Evolutionary conservation across 2,113 vertebrate species (phyloP).

Genomic region (Corythornis cristatus): DNA sequence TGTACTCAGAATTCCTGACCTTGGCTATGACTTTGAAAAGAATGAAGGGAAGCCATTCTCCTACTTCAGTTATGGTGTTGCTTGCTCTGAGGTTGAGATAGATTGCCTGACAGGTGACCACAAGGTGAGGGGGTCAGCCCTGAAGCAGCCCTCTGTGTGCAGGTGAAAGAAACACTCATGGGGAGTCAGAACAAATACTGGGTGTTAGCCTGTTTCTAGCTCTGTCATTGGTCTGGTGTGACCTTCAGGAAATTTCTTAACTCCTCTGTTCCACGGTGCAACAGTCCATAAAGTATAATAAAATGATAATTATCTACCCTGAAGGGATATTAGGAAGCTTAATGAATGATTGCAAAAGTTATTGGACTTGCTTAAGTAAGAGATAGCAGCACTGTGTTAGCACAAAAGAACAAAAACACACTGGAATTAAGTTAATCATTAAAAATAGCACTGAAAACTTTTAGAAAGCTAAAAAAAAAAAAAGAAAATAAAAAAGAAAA

Average conservation of each 20-base stretch:
- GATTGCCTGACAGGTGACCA: conserved; percentile 95
- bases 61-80: conserved; percentile 90
- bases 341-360: conserved; percentile 38
- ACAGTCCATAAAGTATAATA: not conserved
- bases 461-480: not conserved
- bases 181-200: not conserved
- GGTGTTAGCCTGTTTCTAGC: not conserved
- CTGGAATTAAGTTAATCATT: conserved; percentile 3
- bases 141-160: not conserved
- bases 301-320: conserved; percentile 10
- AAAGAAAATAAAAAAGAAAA: not conserved
- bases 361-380: conserved; percentile 1
- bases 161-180: not conserved
- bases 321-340: not conserved
- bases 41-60: conserved; percentile 87
- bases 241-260: conserved; percentile 52
- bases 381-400: conserved; percentile 9
- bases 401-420: not conserved
- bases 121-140: conserved; percentile 80
- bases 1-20: conserved; percentile 82
- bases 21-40: conserved; percentile 85
- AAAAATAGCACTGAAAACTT: not conserved
- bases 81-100: conserved; percentile 93
- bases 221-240: conserved; percentile 41
- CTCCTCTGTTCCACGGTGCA: conserved; percentile 9